Evolutionary conservation across 2,113 vertebrate species (phyloP).

Genomic region (Smithornis capensis): DNA sequence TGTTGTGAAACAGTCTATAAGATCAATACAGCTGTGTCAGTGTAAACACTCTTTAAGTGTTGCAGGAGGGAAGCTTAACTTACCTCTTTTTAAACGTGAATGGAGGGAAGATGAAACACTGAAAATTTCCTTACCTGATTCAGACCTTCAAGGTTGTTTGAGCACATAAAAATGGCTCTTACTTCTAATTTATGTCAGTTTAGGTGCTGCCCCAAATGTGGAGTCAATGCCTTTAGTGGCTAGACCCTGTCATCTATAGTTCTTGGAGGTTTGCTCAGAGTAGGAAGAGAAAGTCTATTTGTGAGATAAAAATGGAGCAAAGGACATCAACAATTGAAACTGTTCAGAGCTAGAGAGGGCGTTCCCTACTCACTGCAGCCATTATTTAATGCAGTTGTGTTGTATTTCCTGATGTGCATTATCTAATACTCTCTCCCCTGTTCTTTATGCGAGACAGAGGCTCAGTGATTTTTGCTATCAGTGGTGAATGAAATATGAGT

Average conservation of each 20-base stretch:
- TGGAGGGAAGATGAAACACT: neutral
- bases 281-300: neutral
- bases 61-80: neutral
- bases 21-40: neutral
- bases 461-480: neutral
- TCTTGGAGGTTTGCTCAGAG: neutral
- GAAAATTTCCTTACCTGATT: neutral
- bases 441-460: slow-evolving; percentile 17
- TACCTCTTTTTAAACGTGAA: neutral
- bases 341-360: neutral
- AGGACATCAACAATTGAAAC: neutral
- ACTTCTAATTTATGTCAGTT: neutral
- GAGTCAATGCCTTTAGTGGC: neutral
- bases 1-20: neutral
- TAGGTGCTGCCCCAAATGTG: neutral
- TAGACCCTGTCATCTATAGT: neutral
- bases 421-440: neutral
- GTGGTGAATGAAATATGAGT: slow-evolving; percentile 3
- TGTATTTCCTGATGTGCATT: neutral
- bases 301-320: neutral
- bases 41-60: neutral
- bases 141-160: neutral
- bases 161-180: neutral
- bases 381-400: neutral
- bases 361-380: neutral